phyloP scores from a whole-genome alignment of 2,888 invertebrate genomes.

The Spilarctia lutea region DNA sequence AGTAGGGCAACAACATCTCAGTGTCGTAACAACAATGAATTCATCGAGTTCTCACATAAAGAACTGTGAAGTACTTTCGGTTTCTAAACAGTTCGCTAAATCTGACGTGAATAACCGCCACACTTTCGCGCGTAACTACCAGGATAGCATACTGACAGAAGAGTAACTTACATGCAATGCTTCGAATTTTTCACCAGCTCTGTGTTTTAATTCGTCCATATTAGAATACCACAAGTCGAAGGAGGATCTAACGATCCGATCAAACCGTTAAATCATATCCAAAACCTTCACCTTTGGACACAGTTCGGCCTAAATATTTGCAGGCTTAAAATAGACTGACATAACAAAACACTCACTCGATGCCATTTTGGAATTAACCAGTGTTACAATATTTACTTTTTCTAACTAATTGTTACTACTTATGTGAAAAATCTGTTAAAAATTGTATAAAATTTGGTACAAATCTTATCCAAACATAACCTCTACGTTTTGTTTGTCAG shows the following conservation, averaged over 20 bases:
- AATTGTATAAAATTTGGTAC: conserved; percentile 55
- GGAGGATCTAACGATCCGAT: conserved; percentile 65
- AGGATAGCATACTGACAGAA: conserved; percentile 57
- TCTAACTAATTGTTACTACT: conserved; percentile 32
- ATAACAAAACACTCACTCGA: conserved; percentile 50
- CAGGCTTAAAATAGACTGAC: conserved; percentile 79
- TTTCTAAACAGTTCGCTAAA: conserved; percentile 46
- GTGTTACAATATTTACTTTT: conserved; percentile 35
- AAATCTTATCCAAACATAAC: conserved; percentile 73
- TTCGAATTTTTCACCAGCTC: conserved; percentile 81
- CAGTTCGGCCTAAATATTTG: conserved; percentile 76
- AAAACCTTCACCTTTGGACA: conserved; percentile 84
- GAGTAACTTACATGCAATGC: conserved; percentile 80
- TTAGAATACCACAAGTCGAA: conserved; percentile 62
- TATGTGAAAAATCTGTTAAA: conserved; percentile 44
- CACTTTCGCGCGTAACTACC: conserved; percentile 68
- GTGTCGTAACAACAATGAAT: conserved; percentile 58
- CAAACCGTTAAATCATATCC: conserved; percentile 69
- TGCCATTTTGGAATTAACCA: conserved; percentile 46
- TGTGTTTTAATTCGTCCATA: conserved; percentile 81
- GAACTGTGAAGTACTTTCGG: conserved; percentile 27
- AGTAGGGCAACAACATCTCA: conserved; percentile 62
- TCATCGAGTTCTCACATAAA: not conserved
- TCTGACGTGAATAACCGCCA: conserved; percentile 57
- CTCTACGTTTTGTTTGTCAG: conserved; percentile 60